Conservation (phyloP, 2,113 vertebrate genomes). For the Coreoperca whiteheadi region DNA sequence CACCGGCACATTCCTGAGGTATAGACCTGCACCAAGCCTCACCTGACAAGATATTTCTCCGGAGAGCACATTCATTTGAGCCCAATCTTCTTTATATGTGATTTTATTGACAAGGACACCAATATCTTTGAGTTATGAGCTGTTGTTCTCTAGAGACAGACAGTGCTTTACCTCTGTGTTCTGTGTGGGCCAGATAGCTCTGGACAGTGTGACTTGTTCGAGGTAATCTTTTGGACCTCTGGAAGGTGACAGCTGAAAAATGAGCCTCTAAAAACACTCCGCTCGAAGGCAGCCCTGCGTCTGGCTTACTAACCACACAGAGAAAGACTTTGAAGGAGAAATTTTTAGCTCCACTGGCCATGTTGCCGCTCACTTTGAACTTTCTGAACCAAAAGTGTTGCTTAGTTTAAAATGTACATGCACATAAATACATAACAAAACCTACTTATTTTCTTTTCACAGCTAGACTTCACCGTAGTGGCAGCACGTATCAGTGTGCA, state of each 20-base stretch:
- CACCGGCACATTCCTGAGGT: slow-evolving; percentile 68
- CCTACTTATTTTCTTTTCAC: not conserved
- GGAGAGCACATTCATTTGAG: slow-evolving; percentile 66
- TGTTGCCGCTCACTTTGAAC: not conserved
- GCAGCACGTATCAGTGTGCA: slow-evolving; percentile 26
- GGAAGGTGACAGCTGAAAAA: slow-evolving; percentile 78
- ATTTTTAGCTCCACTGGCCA: not conserved
- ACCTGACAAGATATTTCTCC: slow-evolving; percentile 75
- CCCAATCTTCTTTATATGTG: slow-evolving; percentile 68
- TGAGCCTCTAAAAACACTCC: slow-evolving; percentile 61
- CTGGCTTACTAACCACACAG: slow-evolving; percentile 48
- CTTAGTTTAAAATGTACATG: not conserved
- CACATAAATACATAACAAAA: not conserved
- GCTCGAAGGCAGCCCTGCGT: slow-evolving; percentile 48
- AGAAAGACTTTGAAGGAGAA: slow-evolving; percentile 6
- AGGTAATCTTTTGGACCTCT: slow-evolving; percentile 68
- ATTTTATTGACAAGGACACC: slow-evolving; percentile 77
- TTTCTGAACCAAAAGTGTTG: not conserved
- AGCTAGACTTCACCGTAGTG: not conserved
- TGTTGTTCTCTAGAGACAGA: slow-evolving; percentile 63
- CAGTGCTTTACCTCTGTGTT: slow-evolving; percentile 57
- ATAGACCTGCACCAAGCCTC: slow-evolving; percentile 53
- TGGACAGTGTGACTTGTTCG: slow-evolving; percentile 66
- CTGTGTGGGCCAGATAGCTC: slow-evolving; percentile 67
- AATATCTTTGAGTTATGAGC: slow-evolving; percentile 76